A percentile compares a stretch with the other conserved stretches of the same genome.
Conservation (phyloP, 2,888 invertebrate species). For the Drosophila atripex region DNA sequence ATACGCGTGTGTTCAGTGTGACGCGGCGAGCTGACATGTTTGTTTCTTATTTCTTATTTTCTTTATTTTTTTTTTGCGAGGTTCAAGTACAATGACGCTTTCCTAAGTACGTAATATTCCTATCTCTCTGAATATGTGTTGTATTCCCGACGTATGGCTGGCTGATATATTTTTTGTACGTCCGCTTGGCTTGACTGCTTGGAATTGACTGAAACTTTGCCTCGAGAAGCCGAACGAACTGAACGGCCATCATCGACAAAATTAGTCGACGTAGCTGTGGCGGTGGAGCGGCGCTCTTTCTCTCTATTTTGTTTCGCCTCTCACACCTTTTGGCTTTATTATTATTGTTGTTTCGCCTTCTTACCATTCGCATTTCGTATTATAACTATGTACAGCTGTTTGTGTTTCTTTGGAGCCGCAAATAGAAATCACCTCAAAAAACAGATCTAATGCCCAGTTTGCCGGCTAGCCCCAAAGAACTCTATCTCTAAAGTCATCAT, state of each 20-base stretch:
- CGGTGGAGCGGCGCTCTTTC: slow-evolving; percentile 23
- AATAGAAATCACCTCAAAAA: slow-evolving; percentile 61
- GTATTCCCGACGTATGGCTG: slow-evolving; percentile 12
- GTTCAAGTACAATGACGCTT: slow-evolving; percentile 1
- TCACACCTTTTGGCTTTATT: slow-evolving; percentile 36
- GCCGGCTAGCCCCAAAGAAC: slow-evolving; percentile 13
- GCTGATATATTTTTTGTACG: slow-evolving; percentile 45
- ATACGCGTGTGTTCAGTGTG: slow-evolving; percentile 77
- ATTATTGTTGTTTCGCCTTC: slow-evolving; percentile 55
- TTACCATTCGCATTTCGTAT: slow-evolving; percentile 11
- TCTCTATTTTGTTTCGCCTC: slow-evolving; percentile 29
- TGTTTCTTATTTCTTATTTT: slow-evolving; percentile 7
- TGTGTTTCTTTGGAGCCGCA: slow-evolving; percentile 52
- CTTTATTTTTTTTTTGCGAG: slow-evolving; percentile 13
- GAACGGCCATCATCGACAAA: slow-evolving; percentile 76
- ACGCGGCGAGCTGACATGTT: slow-evolving; percentile 81
- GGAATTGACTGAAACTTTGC: slow-evolving; percentile 73
- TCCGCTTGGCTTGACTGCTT: slow-evolving; percentile 72
- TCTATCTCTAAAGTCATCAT: not conserved
- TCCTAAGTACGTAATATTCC: slow-evolving; percentile 26
- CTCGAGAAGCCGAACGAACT: slow-evolving; percentile 65
- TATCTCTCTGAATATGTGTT: slow-evolving; percentile 5
- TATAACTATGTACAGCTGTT: slow-evolving; percentile 43
- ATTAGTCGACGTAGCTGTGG: slow-evolving; percentile 58
- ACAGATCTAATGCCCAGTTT: slow-evolving; percentile 17